phyloP scores from a whole-genome alignment of 2,113 vertebrate genomes.

The Cynoglossus semilaevis region DNA sequence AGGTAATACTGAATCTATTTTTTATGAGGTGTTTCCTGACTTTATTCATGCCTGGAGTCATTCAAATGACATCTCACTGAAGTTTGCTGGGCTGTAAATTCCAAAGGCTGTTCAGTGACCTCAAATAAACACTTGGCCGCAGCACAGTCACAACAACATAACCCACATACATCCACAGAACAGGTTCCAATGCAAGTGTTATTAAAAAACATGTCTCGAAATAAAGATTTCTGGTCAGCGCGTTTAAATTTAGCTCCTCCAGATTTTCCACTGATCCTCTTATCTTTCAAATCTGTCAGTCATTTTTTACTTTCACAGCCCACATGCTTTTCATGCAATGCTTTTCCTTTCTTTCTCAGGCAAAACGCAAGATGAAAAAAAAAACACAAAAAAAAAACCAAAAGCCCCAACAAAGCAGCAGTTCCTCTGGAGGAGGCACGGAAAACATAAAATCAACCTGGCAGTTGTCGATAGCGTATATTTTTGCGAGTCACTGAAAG shows the following conservation, averaged over 20 bases:
- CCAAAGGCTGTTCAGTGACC: slow-evolving; percentile 26
- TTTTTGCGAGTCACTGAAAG: too few species aligned
- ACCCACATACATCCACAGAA: too few species aligned
- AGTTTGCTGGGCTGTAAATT: slow-evolving; percentile 34
- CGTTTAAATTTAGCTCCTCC: neutral
- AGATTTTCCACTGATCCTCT: slow-evolving; percentile 8
- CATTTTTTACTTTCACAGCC: slow-evolving; percentile 14
- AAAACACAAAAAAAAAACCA: too few species aligned
- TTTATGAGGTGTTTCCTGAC: too few species aligned
- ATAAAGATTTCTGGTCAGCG: neutral
- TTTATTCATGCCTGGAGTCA: slow-evolving; percentile 13
- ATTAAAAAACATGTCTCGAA: too few species aligned
- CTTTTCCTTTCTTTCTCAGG: slow-evolving; percentile 20
- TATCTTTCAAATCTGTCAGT: slow-evolving; percentile 19
- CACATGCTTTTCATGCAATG: slow-evolving; percentile 2
- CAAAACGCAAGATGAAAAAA: slow-evolving; percentile 42
- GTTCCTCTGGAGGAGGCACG: too few species aligned
- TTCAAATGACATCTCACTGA: slow-evolving; percentile 32
- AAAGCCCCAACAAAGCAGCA: too few species aligned
- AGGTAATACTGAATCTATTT: neutral
- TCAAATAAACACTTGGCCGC: slow-evolving; percentile 42
- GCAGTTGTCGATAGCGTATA: too few species aligned
- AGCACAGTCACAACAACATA: too few species aligned
- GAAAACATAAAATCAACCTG: too few species aligned
- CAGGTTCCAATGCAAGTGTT: too few species aligned